Evolutionary conservation across 1,140 invertebrate genomes (phyloP), one percentile per base, ranked within the genome.

Genomic region (Trinorchestia longiramus): DNA sequence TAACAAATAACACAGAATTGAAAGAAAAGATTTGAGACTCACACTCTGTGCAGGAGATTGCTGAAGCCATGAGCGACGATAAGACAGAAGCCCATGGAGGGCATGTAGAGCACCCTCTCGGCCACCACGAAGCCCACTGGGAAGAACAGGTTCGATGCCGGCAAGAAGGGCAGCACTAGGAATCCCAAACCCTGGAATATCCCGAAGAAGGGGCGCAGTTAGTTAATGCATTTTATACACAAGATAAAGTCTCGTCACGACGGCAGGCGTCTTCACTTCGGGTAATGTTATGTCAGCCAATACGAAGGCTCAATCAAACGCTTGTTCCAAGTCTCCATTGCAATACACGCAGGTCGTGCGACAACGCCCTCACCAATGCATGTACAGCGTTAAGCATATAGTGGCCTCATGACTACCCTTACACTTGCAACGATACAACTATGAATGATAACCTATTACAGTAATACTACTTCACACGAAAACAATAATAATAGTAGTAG

Each of bases 51-150:
- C 43, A 97, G 97, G 53, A 98, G 96, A 90, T 98, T 97, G 96
- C 97, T 97, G 97, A 98, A 98, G 43, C 99, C 99, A 96, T 99
- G 98, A 8, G 99, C 99, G 1, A 99, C 98, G 4, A 99, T 97
- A 97, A 99, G 98, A 97, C 99, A 99, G 97, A 99, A 99, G 23
- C 99, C 99, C 99, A 99, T 99, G 1, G 99, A 99, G 6, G 99
- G 99, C 97, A 99, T 99, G 97, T 99, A 99, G 0, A 99, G 98
- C 62, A 99, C 98, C 97, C 99, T 97, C 97, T 99, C 99, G 11
- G 99, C 99, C 23, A 99, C 98, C 57, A 99, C 99, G 97, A 99
- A 99, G 11, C 99, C 99, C 96, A 99, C 99, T 0, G 99, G 99
- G 97, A 99, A 99, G 97, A 99, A 99, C 43, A 99, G 97, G 98